Base-by-base conservation (phyloP, 2,113 vertebrate genomes). In the Elachura formosa region DNA sequence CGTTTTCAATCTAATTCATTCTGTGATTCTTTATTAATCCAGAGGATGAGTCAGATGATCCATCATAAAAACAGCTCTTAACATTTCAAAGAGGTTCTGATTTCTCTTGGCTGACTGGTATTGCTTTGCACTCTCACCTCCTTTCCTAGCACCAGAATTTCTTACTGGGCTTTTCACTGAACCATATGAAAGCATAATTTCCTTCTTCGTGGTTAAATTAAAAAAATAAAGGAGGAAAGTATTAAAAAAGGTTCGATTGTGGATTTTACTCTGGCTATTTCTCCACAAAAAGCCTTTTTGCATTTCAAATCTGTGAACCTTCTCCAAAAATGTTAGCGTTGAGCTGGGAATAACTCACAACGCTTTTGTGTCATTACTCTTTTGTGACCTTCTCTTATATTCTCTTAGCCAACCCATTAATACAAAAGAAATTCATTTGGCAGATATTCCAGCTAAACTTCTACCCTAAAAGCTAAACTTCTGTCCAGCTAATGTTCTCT, bases 191-290 rank as follows among this genome's bases (percentile, higher is more conserved):
- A 56, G 5, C 11, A 36, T 16, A 54, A 58, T 9, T 51, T 2
- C 5, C 3, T 9, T 34, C 2, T 5, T 4, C 11, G 22, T 7
- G 11, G 33, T 34, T 34, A 40, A 40, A 67, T 28, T 9, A 3
- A 31, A 54, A 34, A 31, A 54, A 52, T 29, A 29, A 51, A 29
- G 29, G 16, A 11, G 3, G 11, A 31, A 59, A 31, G 6, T 5
- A 13, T 12, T 13, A 67, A 51, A 7, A 8, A 8, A 4, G 1
- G 0, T 49, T 49, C 59, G 3, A 7, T 61, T 49, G 17, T 1
- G 9, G 17, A 3, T 2, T 55, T 59, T 51, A 41, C 29, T 13
- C 6, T 45, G 11, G 16, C 51, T 74, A 14, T 23, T 73, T 94
- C 62, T 66, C 24, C 36, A 46, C 19, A 45, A 24, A 68, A 87